Conservation (phyloP, 2,888 invertebrate genomes). For the Caprella mutica region DNA sequence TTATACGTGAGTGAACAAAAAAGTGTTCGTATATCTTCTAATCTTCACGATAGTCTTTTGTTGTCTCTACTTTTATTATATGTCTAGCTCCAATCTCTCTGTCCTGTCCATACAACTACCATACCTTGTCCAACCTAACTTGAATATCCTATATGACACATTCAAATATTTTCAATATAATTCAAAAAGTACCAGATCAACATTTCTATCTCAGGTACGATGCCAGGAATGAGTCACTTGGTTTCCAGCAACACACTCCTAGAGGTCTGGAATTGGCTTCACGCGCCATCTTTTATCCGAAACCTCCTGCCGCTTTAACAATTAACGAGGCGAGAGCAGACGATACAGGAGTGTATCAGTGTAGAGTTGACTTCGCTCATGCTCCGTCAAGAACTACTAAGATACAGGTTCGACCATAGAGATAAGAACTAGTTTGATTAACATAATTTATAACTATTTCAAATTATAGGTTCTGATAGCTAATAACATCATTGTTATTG, state of each 20-base stretch:
- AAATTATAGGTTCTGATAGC: too few species aligned
- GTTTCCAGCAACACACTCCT: slow-evolving; percentile 25
- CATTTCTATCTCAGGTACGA: slow-evolving; percentile 18
- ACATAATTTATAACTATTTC: too few species aligned
- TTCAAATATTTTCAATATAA: too few species aligned
- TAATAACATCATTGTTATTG: too few species aligned
- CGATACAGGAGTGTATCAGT: slow-evolving; percentile 22
- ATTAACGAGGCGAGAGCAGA: slow-evolving; percentile 15
- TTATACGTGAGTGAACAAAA: slow-evolving; percentile 29
- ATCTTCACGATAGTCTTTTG: too few species aligned
- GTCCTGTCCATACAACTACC: too few species aligned
- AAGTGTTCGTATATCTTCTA: too few species aligned
- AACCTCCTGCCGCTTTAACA: slow-evolving; percentile 18
- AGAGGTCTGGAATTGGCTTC: slow-evolving; percentile 8
- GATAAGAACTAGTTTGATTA: background rate
- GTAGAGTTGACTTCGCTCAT: slow-evolving; percentile 22
- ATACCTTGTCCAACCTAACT: too few species aligned
- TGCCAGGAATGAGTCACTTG: slow-evolving; percentile 22
- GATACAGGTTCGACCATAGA: slow-evolving; percentile 9
- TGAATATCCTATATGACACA: too few species aligned
- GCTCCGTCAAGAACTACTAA: slow-evolving; percentile 23
- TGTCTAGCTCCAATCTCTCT: too few species aligned
- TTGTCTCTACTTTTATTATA: too few species aligned
- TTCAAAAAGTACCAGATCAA: too few species aligned
- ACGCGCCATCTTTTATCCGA: slow-evolving; percentile 15